Percentiles rank a stretch among this genome's conserved stretches.
phyloP scores from a whole-genome alignment of 2,888 invertebrate species.

The Drosophila nr. perissopoda region DNA sequence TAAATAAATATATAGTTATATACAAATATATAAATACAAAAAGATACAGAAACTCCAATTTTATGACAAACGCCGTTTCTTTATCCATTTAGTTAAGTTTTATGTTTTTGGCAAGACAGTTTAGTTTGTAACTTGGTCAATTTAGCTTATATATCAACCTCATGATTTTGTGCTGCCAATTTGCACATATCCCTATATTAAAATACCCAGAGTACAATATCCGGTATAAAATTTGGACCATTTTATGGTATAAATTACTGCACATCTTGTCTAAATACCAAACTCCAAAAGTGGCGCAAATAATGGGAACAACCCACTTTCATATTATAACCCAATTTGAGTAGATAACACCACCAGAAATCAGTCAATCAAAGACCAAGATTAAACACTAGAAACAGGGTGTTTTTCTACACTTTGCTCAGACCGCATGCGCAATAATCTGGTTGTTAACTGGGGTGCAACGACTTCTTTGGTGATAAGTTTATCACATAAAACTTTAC shows the following conservation, averaged over 20 bases:
- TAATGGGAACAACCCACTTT: too few species aligned
- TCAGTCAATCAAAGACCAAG: background rate
- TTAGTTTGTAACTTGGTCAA: background rate
- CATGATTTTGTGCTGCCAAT: background rate
- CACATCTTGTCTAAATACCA: background rate
- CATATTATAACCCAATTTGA: background rate
- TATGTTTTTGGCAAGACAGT: background rate
- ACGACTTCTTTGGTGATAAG: too few species aligned
- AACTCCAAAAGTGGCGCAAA: conserved; percentile 26
- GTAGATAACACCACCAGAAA: background rate
- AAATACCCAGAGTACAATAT: background rate
- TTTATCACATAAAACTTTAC: too few species aligned
- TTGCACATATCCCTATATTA: background rate
- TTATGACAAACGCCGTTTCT: background rate
- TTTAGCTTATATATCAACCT: background rate
- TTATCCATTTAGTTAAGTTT: background rate
- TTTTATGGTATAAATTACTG: background rate
- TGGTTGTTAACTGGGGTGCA: background rate
- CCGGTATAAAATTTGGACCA: background rate
- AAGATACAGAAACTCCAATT: background rate
- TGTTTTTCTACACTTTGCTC: background rate
- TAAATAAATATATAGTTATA: background rate
- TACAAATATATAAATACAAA: background rate
- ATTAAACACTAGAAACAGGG: background rate
- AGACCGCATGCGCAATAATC: background rate